Conservation (phyloP, 2,888 invertebrate species). For the Alsophila aescularia region DNA sequence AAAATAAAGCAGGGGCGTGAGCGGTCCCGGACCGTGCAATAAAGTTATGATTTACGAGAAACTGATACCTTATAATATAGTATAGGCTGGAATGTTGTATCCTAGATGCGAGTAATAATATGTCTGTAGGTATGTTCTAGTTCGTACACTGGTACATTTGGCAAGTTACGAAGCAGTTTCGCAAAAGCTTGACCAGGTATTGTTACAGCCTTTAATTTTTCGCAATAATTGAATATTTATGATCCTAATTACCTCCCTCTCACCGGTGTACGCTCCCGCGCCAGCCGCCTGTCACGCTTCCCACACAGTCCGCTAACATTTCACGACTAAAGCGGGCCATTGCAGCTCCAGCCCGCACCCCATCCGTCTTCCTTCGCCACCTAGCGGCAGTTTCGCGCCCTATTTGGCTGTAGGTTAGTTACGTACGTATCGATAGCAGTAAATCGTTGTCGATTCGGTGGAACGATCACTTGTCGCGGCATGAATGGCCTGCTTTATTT, state of each 20-base stretch:
- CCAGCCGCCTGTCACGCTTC: slow-evolving; percentile 31
- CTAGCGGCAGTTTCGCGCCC: slow-evolving; percentile 37
- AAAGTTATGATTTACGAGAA: slow-evolving; percentile 2
- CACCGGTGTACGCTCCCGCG: not conserved
- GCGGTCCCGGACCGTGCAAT: slow-evolving; percentile 1
- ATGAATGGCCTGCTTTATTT: slow-evolving; percentile 52
- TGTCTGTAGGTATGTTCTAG: not conserved
- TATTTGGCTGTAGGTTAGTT: slow-evolving; percentile 51
- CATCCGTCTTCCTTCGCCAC: slow-evolving; percentile 45
- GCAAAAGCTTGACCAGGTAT: not conserved
- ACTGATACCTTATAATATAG: too few species aligned
- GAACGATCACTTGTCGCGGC: slow-evolving; percentile 47
- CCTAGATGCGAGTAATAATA: not conserved
- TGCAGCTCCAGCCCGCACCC: slow-evolving; percentile 41
- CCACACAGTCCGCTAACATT: slow-evolving; percentile 51
- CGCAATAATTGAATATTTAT: slow-evolving; percentile 30
- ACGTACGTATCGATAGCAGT: slow-evolving; percentile 52
- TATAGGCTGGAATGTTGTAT: not conserved
- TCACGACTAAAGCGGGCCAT: slow-evolving; percentile 49
- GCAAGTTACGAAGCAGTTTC: not conserved
- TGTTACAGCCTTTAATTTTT: slow-evolving; percentile 3
- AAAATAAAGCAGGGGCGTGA: slow-evolving; percentile 30
- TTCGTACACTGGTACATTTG: not conserved
- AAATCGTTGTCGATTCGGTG: slow-evolving; percentile 42
- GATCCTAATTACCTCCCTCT: slow-evolving; percentile 26